Base-by-base conservation (phyloP, 2,888 invertebrate species). In the Opisthograptis luteolata region DNA sequence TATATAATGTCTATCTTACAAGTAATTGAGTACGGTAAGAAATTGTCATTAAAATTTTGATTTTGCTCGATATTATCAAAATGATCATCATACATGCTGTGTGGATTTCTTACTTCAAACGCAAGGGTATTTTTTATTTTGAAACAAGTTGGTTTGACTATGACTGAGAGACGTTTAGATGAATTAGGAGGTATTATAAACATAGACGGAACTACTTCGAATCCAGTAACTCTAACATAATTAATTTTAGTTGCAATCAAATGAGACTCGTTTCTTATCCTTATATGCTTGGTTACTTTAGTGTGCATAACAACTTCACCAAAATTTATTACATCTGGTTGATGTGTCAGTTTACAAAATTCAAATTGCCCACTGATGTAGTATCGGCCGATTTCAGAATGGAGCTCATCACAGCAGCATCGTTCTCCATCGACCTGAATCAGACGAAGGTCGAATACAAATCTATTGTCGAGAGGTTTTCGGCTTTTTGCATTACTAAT, bases 331-430 rank as follows among this genome's bases (percentile, higher is more conserved):
- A 70, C 62, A 47, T 85, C 76, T 0, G 94, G 94, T 13, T 67
- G 59, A 53, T 93, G 79, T 2, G 69, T 70, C 9, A 94, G 72
- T 15, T 76, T 70, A 17, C 91, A 84, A 32, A 79, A 73, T 75
- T 93, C 92, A 47, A 85, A 90, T 67, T 92, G 85, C 0, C 93
- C 93, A 62, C 92, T 88, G 12, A 94, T 76, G 52, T 93, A 92
- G 45, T 92, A 84, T 41, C 92, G 80, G 1, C 92, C 87, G 28
- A 86, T 76, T 80, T 91, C 91, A 10, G 84, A 76, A 62, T 90
- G 88, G 17, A 64, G 57, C 60, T 88, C 88, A 54, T 78, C 66
- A 43, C 74, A 58, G 55, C 89, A 89, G 60, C 87, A 89, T n/a
- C 72, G 70, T 35, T 55, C 58, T 24, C 79, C 84, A 50, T 86